Conservation (phyloP, 2,888 invertebrate genomes). For the Drosophila conformis region DNA sequence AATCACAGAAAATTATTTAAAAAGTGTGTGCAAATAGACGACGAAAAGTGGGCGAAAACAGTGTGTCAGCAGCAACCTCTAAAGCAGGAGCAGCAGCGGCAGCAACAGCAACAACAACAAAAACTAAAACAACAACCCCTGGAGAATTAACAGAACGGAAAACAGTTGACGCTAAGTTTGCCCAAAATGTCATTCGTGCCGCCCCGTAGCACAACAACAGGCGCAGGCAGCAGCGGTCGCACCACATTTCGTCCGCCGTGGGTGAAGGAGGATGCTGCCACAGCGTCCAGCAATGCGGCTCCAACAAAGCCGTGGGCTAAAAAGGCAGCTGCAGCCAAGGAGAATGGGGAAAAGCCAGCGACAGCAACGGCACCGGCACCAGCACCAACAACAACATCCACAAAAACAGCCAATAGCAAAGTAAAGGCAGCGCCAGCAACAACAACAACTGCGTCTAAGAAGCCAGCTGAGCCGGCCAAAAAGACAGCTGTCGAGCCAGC, state of each 20-base stretch:
- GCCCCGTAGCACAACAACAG: slow-evolving; percentile 73
- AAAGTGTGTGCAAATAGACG: slow-evolving; percentile 78
- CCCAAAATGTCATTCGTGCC: slow-evolving; percentile 83
- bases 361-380: slow-evolving; percentile 39
- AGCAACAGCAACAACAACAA: slow-evolving; percentile 3
- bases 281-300: slow-evolving; percentile 74
- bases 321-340: slow-evolving; percentile 55
- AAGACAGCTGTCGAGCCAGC: slow-evolving; percentile 53
- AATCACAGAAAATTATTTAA: slow-evolving; percentile 71
- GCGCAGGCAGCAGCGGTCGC: slow-evolving; percentile 84
- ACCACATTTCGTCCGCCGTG: slow-evolving; percentile 90
- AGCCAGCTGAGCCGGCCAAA: slow-evolving; percentile 61
- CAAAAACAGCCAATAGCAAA: slow-evolving; percentile 30
- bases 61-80: slow-evolving; percentile 2
- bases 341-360: slow-evolving; percentile 52
- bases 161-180: slow-evolving; percentile 38
- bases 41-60: slow-evolving; percentile 39
- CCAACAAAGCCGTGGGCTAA: slow-evolving; percentile 70
- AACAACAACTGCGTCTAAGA: slow-evolving; percentile 67
- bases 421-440: slow-evolving; percentile 45
- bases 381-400: slow-evolving; percentile 74
- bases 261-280: slow-evolving; percentile 87
- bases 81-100: neutral
- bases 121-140: slow-evolving; percentile 45
- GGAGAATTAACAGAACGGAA: slow-evolving; percentile 65